phyloP scores from a whole-genome alignment of 1,140 invertebrate genomes.

The Drosophila ananassae region DNA sequence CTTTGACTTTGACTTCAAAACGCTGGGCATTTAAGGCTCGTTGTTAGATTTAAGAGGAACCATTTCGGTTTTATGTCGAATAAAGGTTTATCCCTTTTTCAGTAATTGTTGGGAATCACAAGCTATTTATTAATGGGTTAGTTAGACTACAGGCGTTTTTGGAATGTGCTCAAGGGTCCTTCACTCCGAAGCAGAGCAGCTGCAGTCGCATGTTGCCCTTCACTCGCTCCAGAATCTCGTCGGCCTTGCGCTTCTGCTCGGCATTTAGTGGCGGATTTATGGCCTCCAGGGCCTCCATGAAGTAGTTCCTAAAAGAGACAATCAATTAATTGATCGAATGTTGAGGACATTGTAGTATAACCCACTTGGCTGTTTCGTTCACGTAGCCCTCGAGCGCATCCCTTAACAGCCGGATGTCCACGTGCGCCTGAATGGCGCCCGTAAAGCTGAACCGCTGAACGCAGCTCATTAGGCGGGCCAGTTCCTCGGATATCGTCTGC shows the following conservation, averaged over 20 bases:
- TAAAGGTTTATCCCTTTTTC: conserved; percentile 33
- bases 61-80: conserved; percentile 11
- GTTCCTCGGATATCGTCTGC: conserved; percentile 95
- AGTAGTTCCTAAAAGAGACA: conserved; percentile 64
- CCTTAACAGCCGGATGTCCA: conserved; percentile 76
- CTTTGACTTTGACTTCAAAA: conserved; percentile 67
- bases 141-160: not conserved
- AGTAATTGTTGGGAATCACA: conserved; percentile 24
- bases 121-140: conserved; percentile 6
- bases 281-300: conserved; percentile 81
- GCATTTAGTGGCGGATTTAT: conserved; percentile 76
- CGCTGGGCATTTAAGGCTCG: conserved; percentile 32
- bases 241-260: conserved; percentile 75
- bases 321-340: not conserved
- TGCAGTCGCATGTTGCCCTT: conserved; percentile 84
- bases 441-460: conserved; percentile 83
- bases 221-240: conserved; percentile 78
- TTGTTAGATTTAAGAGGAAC: not conserved
- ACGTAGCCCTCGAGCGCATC: conserved; percentile 76
- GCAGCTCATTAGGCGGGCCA: conserved; percentile 93
- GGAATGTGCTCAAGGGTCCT: conserved; percentile 69
- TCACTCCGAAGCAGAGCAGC: conserved; percentile 80
- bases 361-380: conserved; percentile 82
- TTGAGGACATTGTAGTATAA: not conserved
- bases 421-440: conserved; percentile 79